A percentile compares a stretch with the other conserved stretches of the same genome.
Conservation (phyloP, 2,888 invertebrate species). For the Drosophila nr. perissopoda region DNA sequence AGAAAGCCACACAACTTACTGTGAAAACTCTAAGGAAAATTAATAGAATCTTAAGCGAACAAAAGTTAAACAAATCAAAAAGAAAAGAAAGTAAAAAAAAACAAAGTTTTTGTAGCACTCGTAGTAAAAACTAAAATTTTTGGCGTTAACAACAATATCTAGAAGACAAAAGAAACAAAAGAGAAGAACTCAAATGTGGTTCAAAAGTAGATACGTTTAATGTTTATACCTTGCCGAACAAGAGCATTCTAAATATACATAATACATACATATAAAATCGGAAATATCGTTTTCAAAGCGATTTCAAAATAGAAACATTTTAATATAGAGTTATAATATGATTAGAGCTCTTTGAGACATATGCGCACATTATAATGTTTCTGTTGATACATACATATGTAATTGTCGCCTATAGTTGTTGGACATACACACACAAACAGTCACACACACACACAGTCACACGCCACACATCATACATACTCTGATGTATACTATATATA, state of each 20-base stretch:
- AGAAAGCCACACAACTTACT: conserved; percentile 67
- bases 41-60: conserved; percentile 39
- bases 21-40: conserved; percentile 69
- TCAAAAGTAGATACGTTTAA: conserved; percentile 66
- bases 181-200: conserved; percentile 63
- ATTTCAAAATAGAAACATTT: conserved; percentile 23
- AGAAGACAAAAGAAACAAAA: conserved; percentile 22
- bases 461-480: conserved; percentile 1
- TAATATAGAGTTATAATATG: conserved; percentile 47
- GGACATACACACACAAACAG: conserved; percentile 9
- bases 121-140: conserved; percentile 49
- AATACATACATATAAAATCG: conserved; percentile 18
- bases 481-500: conserved; percentile 33
- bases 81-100: conserved; percentile 5
- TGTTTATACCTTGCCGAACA: conserved; percentile 58
- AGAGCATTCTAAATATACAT: conserved; percentile 56
- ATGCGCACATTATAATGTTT: conserved; percentile 37
- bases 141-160: conserved; percentile 47
- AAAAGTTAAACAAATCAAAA: conserved; percentile 9
- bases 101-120: conserved; percentile 61
- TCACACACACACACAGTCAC: conserved; percentile 15
- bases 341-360: conserved; percentile 56
- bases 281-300: conserved; percentile 39
- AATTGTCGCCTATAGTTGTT: conserved; percentile 27
- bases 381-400: conserved; percentile 28